Conservation (phyloP, 2,888 invertebrate genomes). For the Listrodromus nycthemerus region DNA sequence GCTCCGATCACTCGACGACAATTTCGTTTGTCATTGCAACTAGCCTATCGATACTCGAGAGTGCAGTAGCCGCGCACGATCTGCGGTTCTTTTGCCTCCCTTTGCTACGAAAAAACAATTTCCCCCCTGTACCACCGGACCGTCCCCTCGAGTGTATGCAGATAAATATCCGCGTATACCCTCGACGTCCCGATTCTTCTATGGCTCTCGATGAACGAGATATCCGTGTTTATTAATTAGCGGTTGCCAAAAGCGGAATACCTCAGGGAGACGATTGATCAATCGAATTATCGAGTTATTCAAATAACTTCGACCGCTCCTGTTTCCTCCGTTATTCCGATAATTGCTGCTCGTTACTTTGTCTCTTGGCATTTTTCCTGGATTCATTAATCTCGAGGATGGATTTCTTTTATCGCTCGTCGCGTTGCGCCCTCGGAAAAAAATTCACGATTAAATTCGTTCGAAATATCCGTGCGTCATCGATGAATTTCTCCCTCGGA, state of each 20-base stretch:
- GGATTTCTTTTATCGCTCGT: neutral
- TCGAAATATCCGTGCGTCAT: slow-evolving; percentile 7
- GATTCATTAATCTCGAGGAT: slow-evolving; percentile 49
- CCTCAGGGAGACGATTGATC: slow-evolving; percentile 42
- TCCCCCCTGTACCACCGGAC: slow-evolving; percentile 15
- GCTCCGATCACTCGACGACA: slow-evolving; percentile 54
- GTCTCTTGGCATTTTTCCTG: slow-evolving; percentile 23
- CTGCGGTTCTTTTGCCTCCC: slow-evolving; percentile 32
- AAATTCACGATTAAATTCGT: slow-evolving; percentile 3
- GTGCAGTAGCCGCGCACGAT: slow-evolving; percentile 21
- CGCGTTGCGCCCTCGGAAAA: neutral
- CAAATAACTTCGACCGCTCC: slow-evolving; percentile 40
- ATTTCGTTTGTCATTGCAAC: slow-evolving; percentile 54
- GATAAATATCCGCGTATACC: slow-evolving; percentile 43
- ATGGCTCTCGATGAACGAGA: slow-evolving; percentile 28
- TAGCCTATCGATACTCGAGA: slow-evolving; percentile 16
- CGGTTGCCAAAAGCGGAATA: slow-evolving; percentile 52
- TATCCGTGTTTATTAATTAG: slow-evolving; percentile 61
- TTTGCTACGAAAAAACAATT: neutral
- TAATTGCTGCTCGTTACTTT: slow-evolving; percentile 55
- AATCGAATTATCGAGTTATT: slow-evolving; percentile 71
- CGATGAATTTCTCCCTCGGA: slow-evolving; percentile 14
- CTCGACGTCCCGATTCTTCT: slow-evolving; percentile 36
- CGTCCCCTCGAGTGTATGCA: slow-evolving; percentile 51
- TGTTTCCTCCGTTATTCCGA: neutral